Conservation (phyloP, 2,113 vertebrate genomes). For the Eulacestoma nigropectus region DNA sequence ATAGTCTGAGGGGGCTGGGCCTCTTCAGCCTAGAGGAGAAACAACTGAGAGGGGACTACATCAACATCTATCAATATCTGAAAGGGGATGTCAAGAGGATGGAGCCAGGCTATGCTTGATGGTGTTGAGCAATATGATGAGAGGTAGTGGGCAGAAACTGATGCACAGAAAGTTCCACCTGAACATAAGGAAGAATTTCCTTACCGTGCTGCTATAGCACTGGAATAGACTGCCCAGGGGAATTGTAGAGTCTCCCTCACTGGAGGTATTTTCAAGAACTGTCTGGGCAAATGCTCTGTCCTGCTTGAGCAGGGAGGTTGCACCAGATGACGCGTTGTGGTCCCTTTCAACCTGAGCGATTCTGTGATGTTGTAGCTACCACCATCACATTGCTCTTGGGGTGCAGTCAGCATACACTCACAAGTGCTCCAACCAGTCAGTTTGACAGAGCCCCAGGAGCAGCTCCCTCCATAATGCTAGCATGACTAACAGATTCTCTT, state of each 20-base stretch:
- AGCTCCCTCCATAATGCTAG: not conserved
- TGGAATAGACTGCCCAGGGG: not conserved
- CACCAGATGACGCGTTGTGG: fast-evolving
- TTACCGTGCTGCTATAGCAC: not conserved
- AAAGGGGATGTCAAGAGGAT: not conserved
- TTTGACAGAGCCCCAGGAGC: fast-evolving
- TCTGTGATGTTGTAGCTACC: not conserved
- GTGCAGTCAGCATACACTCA: not conserved
- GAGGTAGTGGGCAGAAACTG: not conserved
- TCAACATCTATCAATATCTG: not conserved
- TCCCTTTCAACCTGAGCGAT: not conserved
- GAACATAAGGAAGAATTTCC: not conserved
- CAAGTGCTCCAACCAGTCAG: not conserved
- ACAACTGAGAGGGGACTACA: not conserved
- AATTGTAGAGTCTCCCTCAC: not conserved
- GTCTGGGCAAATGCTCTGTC: not conserved
- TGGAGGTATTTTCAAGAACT: not conserved
- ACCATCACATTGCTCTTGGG: fast-evolving
- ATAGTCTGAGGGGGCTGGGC: not conserved
- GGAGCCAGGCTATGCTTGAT: not conserved
- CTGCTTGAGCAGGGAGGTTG: not conserved
- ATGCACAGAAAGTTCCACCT: not conserved
- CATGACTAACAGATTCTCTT: not conserved
- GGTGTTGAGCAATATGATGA: not conserved
- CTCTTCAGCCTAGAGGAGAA: not conserved